Evolutionary conservation across 2,113 vertebrate species (phyloP), one percentile per base, ranked within the genome.

Genomic region (Antechinus stuartii): DNA sequence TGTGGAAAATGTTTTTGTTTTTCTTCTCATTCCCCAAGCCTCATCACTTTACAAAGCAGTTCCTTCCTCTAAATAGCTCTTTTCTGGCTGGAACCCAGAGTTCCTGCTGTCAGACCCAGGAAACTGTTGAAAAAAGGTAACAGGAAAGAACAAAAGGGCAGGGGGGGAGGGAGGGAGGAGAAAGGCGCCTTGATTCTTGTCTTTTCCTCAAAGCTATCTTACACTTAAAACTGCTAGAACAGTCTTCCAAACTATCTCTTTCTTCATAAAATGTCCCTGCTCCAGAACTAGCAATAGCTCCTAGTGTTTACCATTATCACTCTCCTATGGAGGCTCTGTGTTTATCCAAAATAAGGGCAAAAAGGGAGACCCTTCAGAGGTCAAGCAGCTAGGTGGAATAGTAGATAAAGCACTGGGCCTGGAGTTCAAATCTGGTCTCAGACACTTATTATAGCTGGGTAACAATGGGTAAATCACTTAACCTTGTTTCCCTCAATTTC

Each of bases 11-110:
- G 47, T 76, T 90, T 90, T 91, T 49, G 54, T 68, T 94, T 92
- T 54, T 89, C 42, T 90, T 55, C 90, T 26, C 25, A 91, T 26
- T 89, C 89, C 94, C 92, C n/a, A 54, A 52, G 46, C n/a, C 94
- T 53, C 90, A 91, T 92, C 76, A 92, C 46, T 54, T n/a, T 8
- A 2, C 42, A 94, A 90, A 49, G n/a, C 90, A 35, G 50, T 54
- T n/a, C 30, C 50, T 14, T 93, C 91, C 92, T 84, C 94, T 52
- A 96, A 94, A 95, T 9, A 95, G 57, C 35, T 50, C 53, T 89
- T 94, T 49, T 91, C 22, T 7, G 92, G 68, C 25, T 92, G 49
- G 54, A 53, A 49, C 35, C 84, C 42, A 57, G 8, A 47, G 10
- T 52, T 35, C 10, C 53, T 93, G 1, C 10, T 95, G 26, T 89